Evolutionary conservation across 2,888 invertebrate genomes (phyloP), one percentile per base, ranked within the genome.

Genomic region (Xylota segnis): DNA sequence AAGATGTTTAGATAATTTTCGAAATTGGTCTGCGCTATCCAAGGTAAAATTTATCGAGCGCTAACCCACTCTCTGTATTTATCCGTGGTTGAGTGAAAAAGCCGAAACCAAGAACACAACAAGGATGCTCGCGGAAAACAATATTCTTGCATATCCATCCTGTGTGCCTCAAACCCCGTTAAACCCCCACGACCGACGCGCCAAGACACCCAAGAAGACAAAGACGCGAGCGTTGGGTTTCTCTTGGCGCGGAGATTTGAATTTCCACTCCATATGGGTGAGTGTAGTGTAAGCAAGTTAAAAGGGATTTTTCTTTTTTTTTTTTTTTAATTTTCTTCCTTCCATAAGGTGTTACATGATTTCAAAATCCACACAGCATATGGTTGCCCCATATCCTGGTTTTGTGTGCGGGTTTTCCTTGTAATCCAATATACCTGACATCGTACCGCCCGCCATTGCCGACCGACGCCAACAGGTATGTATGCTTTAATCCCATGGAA

Each of bases 1-100:
- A 83, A 83, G 72, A 83, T 83, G 78, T 78, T 83, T 78, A 47
- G 83, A 72, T 83, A 83, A 83, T 83, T 78, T 83, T 78, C 83
- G 66, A 83, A 83, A 83, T 83, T 78, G 83, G 83, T 83, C 78
- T 72, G 72, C 27, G 65, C 71, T 72, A 79, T 79, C 59, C 66
- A 66, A 83, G 83, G 83, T 83, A 37, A 68, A 83, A 83, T 78
- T 83, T 78, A 83, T 83, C 78, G 83, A 83, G 66, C 78, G 71
- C 71, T 72, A 72, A 77, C 50, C 63, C 78, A 65, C 71, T 52
- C 40, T 58, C 43, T 65, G 23, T 70, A 71, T 79, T 72, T 65
- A 65, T 65, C 50, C 63, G 63, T 58, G 63, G 79, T 16, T 45
- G 32, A 47, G 66, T 63, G 58, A 75, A 71, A 68, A 77, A 47